Base-by-base conservation (phyloP, 2,113 vertebrate genomes). In the Hydrochoerus hydrochaeris region DNA sequence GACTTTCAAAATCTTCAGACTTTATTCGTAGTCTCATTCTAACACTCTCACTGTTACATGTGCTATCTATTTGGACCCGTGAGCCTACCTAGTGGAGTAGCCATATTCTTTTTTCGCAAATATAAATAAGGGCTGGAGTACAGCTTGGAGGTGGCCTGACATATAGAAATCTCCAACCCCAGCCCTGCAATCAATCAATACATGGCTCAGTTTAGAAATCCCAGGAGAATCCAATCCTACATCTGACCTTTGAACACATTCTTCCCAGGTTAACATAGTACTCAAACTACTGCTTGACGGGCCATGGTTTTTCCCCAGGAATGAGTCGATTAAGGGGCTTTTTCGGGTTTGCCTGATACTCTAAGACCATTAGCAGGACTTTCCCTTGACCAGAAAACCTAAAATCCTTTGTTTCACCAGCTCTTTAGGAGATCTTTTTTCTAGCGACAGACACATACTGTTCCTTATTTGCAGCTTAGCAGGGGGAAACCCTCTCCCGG, bases 291-390 rank as follows among this genome's bases (percentile, higher is more conserved):
- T 32, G 17, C 14, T 67, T 88, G 73, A 35, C 60, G 46, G 24
- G 8, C 63, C 67, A 20, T 77, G 71, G 58, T 75, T 90, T 94
- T 5, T 5, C 63, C 7, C 38, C 10, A 63, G 46, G 69, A 30
- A 35, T 78, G 41, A 41, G 7, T 88, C 62, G 28, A 75, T 75
- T 67, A 49, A 57, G 69, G 77, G 30, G 2, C 86, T 96, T 92
- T 92, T 94, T 75, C 49, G 63, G 41, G 38, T 57, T 94, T 81
- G 7, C 30, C 38, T 83, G 44, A 94, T 90, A 73, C 89, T 73
- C 85, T 90, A 54, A 91, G 65, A 83, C 93, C 49, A 62, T 35
- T 83, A 83, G 24, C 75, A 44, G 73, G 44, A 54, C 7, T 44
- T 82, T 78, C n/a, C 30, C 17, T 52, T 94, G 87, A 24, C 35